Conservation (phyloP, 2,888 invertebrate genomes). For the Sericinus montela region DNA sequence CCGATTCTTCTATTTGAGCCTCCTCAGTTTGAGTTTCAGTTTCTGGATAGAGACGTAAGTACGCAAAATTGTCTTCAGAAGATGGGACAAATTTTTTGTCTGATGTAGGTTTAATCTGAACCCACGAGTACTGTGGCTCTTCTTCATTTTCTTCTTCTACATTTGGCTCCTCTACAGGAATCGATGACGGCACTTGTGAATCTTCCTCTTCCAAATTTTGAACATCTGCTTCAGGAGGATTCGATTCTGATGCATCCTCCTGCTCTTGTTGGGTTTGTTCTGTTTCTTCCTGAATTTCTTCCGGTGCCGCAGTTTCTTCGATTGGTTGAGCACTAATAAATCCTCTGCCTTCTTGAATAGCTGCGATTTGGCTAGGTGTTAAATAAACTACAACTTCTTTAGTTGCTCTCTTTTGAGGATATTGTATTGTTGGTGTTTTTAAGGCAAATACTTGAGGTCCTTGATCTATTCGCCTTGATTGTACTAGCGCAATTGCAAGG, state of each 20-base stretch:
- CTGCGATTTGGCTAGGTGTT: constrained; percentile 54
- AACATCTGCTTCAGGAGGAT: constrained; percentile 1
- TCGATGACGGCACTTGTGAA: neutral
- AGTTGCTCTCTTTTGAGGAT: constrained; percentile 30
- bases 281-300: constrained; percentile 17
- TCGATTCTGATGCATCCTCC: constrained; percentile 5
- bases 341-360: constrained; percentile 38
- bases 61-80: constrained; percentile 14
- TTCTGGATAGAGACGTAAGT: constrained; percentile 13
- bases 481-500: constrained; percentile 31
- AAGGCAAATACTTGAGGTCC: constrained; percentile 42
- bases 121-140: constrained; percentile 7
- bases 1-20: neutral
- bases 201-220: constrained; percentile 1
- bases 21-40: constrained; percentile 16
- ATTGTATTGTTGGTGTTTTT: constrained; percentile 21
- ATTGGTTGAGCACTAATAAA: constrained; percentile 19
- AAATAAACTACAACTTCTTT: constrained; percentile 58
- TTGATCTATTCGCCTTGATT: constrained; percentile 35
- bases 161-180: constrained; percentile 12
- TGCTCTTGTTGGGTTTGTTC: constrained; percentile 23
- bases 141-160: constrained; percentile 10
- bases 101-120: constrained; percentile 3
- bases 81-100: constrained; percentile 14
- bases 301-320: constrained; percentile 21